Percentiles rank a stretch among this genome's conserved stretches.
Evolutionary conservation across 2,888 invertebrate genomes (phyloP).

Genomic region (Acrobasis repandana): DNA sequence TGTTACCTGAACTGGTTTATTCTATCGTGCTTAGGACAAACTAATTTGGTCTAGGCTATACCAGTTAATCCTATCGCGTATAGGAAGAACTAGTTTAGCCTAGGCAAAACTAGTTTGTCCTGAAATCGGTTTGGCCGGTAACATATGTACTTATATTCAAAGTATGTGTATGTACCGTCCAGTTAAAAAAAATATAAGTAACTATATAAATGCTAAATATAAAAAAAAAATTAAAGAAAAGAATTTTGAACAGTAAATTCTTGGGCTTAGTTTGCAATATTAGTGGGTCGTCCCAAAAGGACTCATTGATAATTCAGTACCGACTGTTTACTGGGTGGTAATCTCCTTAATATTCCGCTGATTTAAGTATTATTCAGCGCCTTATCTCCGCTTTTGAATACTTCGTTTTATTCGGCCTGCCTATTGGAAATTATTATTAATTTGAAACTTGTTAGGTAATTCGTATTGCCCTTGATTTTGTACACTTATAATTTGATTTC

Average conservation of each 20-base stretch:
- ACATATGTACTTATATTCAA: too few species aligned
- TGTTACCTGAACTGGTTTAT: too few species aligned
- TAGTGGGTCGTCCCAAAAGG: neutral
- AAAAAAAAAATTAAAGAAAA: too few species aligned
- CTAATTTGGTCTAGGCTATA: too few species aligned
- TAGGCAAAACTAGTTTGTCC: too few species aligned
- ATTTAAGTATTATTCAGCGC: slow-evolving; percentile 17
- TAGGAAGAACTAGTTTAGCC: too few species aligned
- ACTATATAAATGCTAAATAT: too few species aligned
- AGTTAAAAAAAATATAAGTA: too few species aligned
- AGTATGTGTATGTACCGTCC: too few species aligned
- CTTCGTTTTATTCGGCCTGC: neutral
- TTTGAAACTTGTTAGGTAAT: neutral
- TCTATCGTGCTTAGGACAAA: too few species aligned
- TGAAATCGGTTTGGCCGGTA: too few species aligned
- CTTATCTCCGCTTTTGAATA: slow-evolving; percentile 2
- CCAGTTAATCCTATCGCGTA: too few species aligned
- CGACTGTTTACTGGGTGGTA: slow-evolving; percentile 12
- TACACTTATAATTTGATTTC: neutral
- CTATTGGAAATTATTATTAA: neutral
- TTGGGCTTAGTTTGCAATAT: neutral
- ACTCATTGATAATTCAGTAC: slow-evolving; percentile 15
- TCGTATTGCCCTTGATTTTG: neutral
- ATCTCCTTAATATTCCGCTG: slow-evolving; percentile 19
- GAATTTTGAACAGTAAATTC: neutral